Evolutionary conservation across 2,888 invertebrate species (phyloP), one percentile per base, ranked within the genome.

Genomic region (Notodonta ziczac): DNA sequence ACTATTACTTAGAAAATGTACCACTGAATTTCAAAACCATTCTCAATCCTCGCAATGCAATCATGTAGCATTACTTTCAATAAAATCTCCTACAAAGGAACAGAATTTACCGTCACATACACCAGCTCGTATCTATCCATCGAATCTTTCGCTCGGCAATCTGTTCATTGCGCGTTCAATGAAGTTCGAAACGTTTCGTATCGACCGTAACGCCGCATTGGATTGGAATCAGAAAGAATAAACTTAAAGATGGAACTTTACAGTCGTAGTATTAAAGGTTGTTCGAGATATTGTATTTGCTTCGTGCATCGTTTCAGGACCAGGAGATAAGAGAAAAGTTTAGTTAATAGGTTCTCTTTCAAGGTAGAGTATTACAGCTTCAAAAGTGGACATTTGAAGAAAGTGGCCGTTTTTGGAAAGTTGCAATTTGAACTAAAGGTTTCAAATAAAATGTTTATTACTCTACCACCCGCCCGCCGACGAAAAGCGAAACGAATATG

Each of bases 141-240:
- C 65, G 70, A 66, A 60, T 67, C 67, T 72, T 73, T 74, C 68
- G 69, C 61, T 65, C 61, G 55, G 63, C 60, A 56, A 65, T 57
- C 59, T 72, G 67, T 78, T 70, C 76, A 78, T 81, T 77, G 62
- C 70, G 65, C 57, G 59, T 60, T 57, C 61, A 68, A 67, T 64
- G 55, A 59, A 63, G 59, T 63, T 61, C 61, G 63, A 58, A 58
- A 57, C 42, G 58, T 52, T 24, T 55, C 50, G 69, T 67, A 58
- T 50, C 60, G 48, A 65, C 69, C 65, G 59, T 59, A 53, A 65
- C 60, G 64, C 62, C 57, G 76, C 78, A 74, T 72, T 81, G 78
- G 67, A 80, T 74, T 67, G 67, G 70, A 76, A 78, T 70, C 68
- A 65, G 72, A 73, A 62, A 64, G 61, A 72, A 75, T 67, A 69